Conservation (phyloP, 2,113 vertebrate genomes). For the Urocynchramus pylzowi region DNA sequence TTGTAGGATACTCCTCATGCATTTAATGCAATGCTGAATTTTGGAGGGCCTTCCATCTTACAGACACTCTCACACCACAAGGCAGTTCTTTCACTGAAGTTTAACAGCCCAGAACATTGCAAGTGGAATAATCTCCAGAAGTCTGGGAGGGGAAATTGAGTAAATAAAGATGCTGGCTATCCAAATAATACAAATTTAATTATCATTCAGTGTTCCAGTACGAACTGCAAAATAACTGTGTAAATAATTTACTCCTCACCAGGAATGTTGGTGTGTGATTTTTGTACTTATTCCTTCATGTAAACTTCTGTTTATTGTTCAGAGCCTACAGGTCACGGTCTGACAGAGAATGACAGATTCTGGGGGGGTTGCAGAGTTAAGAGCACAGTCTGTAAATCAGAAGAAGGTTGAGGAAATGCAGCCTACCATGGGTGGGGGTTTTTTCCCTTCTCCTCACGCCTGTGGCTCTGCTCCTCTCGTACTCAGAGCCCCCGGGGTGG, state of each 20-base stretch:
- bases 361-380: not conserved
- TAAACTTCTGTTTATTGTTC: not conserved
- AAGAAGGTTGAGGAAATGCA: not conserved
- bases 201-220: not conserved
- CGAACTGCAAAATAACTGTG: not conserved
- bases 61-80: not conserved
- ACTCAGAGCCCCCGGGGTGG: slow-evolving; percentile 72
- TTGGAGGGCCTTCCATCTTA: not conserved
- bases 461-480: slow-evolving; percentile 77
- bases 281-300: not conserved
- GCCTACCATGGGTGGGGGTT: slow-evolving; percentile 85
- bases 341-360: not conserved
- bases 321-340: not conserved
- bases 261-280: not conserved
- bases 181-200: not conserved
- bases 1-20: not conserved
- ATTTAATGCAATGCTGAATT: not conserved
- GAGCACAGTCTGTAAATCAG: not conserved
- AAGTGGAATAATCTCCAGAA: not conserved
- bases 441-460: slow-evolving; percentile 86
- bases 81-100: not conserved
- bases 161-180: not conserved
- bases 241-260: not conserved
- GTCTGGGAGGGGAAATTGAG: not conserved
- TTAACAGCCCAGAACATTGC: not conserved